Evolutionary conservation across 2,113 vertebrate genomes (phyloP), one percentile per base, ranked within the genome.

Genomic region (Dascyllus trimaculatus): DNA sequence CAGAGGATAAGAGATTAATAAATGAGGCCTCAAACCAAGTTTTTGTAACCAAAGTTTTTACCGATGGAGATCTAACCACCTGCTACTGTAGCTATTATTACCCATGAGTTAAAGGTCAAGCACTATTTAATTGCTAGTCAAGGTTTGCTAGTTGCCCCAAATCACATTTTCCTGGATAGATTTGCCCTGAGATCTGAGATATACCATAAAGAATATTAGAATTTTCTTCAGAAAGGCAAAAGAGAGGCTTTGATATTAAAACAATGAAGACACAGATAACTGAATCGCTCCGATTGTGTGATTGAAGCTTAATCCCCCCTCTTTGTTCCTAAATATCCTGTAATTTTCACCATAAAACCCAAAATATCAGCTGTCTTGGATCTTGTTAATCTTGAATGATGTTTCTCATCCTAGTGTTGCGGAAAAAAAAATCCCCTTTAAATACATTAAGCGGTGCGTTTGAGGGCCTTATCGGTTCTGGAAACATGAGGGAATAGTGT

Each of bases 401-500:
- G 19, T n/a, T 54, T 66, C 66, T 48, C 32, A 21, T 25, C 17
- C 22, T 18, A 0, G 17, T 11, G 5, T 19, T 32, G 11, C n/a
- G n/a, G n/a, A n/a, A n/a, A n/a, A 43, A 26, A 59, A 57, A 80
- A 56, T 15, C 17, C 11, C n/a, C 18, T 43, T 24, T 46, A 10
- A 21, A 56, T 61, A 11, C 38, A 35, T 64, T 75, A 29, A 52
- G 40, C 18, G 21, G 3, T 14, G n/a, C 26, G 52, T 78, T 11
- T 48, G 46, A 38, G 14, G 51, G 43, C 38, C 17, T 73, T 71
- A 21, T 72, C 29, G 48, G 17, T 49, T 79, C 46, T 64, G 48
- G 59, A 25, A 74, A 65, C 71, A 38, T 75, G 61, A 73, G 45
- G 38, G 29, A 63, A 46, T 62, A 29, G 43, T 66, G 51, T 70